Evolutionary conservation across 2,888 invertebrate species (phyloP), one percentile per base, ranked within the genome.

Genomic region (Lepidocyrtoides sp.): DNA sequence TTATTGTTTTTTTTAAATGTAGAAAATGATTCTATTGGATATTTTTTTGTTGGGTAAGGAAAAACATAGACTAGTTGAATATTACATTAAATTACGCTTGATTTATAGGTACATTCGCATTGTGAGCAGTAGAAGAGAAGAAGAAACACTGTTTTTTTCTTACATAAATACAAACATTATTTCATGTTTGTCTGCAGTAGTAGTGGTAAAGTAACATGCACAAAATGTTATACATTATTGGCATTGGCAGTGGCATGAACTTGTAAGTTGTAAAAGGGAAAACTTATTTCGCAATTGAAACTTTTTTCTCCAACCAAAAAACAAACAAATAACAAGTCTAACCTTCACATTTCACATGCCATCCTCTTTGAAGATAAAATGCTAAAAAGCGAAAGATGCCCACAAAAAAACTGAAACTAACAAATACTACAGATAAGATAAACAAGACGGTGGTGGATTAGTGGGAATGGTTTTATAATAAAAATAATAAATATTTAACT

Each of bases 231-330:
- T 23, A 57, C 17, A 17, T 23, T 63, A 63, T 63, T 63, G 63
- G 57, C 57, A 23, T 20, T 26, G 20, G 29, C 63, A 29, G 17
- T 66, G 8, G 26, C 26, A 26, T 60, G 60, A 60, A 8, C 66
- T 36, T 36, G 32, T 29, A 66, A 41, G 41, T 41, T 41, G n/a
- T n/a, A n/a, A n/a, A 36, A 36, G 36, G 7, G 36, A 48, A 54
- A 32, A 66, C 66, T 17, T 66, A 66, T 66, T 32, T 32, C 66
- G 32, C 66, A 66, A 66, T 66, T 32, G 66, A 66, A 66, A 66
- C 29, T 32, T 66, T 32, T 66, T 66, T 66, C n/a, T n/a, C 36
- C 17, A 66, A 17, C 29, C 29, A 66, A 63, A 20, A 57, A 20
- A 20, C 54, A 57, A 63, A 29, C 32, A 66, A 66, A 66, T 66